Evolutionary conservation across 2,797 vertebrate species (phyloP).

Genomic region (Lophius americanus): DNA sequence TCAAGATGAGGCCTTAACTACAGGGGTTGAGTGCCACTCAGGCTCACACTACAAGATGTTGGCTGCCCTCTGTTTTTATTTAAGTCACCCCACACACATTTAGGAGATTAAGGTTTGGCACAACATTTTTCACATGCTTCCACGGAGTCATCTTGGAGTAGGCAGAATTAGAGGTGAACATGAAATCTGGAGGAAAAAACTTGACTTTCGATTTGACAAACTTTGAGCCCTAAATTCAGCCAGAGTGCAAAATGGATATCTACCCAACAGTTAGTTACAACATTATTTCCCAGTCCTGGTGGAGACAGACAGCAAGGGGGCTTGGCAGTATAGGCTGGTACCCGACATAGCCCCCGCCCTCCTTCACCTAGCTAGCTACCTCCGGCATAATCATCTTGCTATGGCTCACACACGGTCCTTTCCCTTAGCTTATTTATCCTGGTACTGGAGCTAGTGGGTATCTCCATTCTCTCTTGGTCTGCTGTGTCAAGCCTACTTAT

Average conservation of each 20-base stretch:
- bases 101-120: constrained; percentile 64
- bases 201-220: constrained; percentile 11
- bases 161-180: constrained; percentile 41
- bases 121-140: constrained; percentile 37
- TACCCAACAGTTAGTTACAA: constrained; percentile 13
- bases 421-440: constrained; percentile 69
- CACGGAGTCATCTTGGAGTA: constrained; percentile 20
- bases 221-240: neutral
- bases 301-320: constrained; percentile 46
- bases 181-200: constrained; percentile 9
- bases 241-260: neutral
- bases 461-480: constrained; percentile 55
- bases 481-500: constrained; percentile 46
- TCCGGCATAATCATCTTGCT: constrained; percentile 67
- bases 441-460: constrained; percentile 43
- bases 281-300: constrained; percentile 45
- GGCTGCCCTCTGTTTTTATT: constrained; percentile 37
- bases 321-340: constrained; percentile 54
- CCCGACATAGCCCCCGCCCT: constrained; percentile 57
- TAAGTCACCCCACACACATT: constrained; percentile 51
- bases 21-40: constrained; percentile 69
- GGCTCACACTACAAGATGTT: constrained; percentile 41
- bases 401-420: constrained; percentile 53
- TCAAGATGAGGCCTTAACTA: constrained; percentile 68
- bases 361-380: constrained; percentile 59